A percentile compares a stretch with the other conserved stretches of the same genome.
These are phyloP conservation scores for Nothobranchius kuhntae DNA, from an alignment of 2,113 vertebrate genomes.

Conservation along the genomic window DNA sequence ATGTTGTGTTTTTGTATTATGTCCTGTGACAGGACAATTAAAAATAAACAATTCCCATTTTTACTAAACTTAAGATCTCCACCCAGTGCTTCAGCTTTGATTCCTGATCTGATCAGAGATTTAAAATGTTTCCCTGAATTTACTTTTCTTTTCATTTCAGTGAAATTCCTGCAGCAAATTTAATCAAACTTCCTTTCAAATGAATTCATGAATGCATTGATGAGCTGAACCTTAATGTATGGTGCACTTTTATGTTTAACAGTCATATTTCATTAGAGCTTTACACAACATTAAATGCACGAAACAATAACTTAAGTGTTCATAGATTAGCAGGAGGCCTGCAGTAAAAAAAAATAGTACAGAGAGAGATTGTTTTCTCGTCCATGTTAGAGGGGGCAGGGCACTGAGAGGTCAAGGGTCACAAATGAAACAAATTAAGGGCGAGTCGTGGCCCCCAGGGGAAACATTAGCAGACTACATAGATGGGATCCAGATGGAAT, in stretches of 20 bases:
- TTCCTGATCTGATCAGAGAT: no score
- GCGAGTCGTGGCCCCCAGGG: constrained; percentile 69
- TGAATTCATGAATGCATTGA: background rate
- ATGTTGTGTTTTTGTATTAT: no score
- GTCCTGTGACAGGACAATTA: no score
- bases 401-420: constrained; percentile 58
- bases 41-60: no score
- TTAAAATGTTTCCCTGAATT: background rate
- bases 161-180: background rate
- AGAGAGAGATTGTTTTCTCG: constrained; percentile 59
- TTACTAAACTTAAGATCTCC: no score
- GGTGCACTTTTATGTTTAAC: background rate
- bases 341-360: constrained; percentile 23
- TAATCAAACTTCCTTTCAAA: background rate
- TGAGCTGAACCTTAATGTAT: background rate
- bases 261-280: constrained; percentile 4
- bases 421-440: constrained; percentile 82
- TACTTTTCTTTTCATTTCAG: background rate
- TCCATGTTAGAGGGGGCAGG: constrained; percentile 59
- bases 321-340: constrained; percentile 13
- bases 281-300: background rate
- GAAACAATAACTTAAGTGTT: background rate
- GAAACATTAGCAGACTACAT: constrained; percentile 70
- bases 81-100: no score
- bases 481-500: constrained; percentile 78